Percentiles rank a stretch among this genome's conserved stretches.
These are phyloP conservation scores for Barypeithes pellucidus DNA, from an alignment of 2,888 invertebrate species.

Conservation along the genomic window DNA sequence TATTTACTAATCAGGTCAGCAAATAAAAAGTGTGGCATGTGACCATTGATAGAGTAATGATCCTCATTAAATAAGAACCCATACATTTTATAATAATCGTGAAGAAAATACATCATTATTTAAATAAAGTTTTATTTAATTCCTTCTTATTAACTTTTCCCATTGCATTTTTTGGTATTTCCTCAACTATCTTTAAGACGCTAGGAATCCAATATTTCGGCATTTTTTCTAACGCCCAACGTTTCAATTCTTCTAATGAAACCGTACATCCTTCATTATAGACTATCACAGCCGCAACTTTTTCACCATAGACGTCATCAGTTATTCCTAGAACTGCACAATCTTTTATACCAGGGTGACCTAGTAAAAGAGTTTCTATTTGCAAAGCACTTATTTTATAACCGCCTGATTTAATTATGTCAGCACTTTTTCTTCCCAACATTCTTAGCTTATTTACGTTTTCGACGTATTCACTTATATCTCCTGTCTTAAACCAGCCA, in stretches of 20 bases:
- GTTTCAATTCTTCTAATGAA: conserved; percentile 40
- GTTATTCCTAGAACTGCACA: conserved; percentile 81
- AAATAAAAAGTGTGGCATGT: too few species aligned
- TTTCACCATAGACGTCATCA: conserved; percentile 87
- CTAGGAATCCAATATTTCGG: conserved; percentile 84
- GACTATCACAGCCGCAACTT: conserved; percentile 74
- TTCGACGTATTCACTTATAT: conserved; percentile 78
- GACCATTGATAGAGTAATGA: too few species aligned
- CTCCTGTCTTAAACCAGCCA: conserved; percentile 93
- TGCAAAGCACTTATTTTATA: conserved; percentile 91
- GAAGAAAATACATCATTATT: background rate
- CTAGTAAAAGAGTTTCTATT: conserved; percentile 85
- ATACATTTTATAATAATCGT: too few species aligned
- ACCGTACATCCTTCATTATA: conserved; percentile 46
- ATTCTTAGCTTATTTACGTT: conserved; percentile 79
- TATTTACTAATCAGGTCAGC: too few species aligned
- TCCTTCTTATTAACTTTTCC: conserved; percentile 88
- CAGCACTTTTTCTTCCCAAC: conserved; percentile 86
- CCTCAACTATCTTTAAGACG: conserved; percentile 75
- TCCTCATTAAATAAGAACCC: too few species aligned
- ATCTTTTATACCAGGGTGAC: conserved; percentile 83
- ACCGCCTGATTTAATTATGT: conserved; percentile 90
- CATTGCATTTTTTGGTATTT: conserved; percentile 88
- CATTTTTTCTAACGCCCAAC: conserved; percentile 70
- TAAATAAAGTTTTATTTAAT: conserved; percentile 60